A percentile compares a stretch with the other conserved stretches of the same genome.
Conservation (phyloP, 1,140 invertebrate genomes). For the Megathymus violae region DNA sequence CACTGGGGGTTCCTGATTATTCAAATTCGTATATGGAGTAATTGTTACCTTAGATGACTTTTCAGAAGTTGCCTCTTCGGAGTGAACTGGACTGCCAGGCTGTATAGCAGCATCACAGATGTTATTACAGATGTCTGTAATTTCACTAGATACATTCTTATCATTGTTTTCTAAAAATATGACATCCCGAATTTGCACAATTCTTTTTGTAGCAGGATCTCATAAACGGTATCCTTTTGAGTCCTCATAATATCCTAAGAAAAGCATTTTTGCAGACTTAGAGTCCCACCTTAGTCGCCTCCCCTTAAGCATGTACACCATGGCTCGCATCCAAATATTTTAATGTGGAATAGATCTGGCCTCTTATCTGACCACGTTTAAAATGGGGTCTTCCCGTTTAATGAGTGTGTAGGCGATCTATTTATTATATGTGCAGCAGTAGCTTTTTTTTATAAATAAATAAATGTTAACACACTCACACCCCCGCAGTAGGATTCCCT, state of each 20-base stretch:
- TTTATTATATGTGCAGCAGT: constrained; percentile 24
- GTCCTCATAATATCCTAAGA: constrained; percentile 31
- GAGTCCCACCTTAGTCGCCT: constrained; percentile 25
- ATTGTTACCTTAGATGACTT: background rate
- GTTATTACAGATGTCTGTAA: background rate
- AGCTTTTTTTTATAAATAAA: too few relatives aligned
- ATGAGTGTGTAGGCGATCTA: background rate
- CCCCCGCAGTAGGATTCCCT: too few relatives aligned
- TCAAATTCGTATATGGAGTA: background rate
- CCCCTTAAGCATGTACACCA: constrained; percentile 34
- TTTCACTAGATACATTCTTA: background rate
- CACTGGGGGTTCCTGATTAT: background rate
- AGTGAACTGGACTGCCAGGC: background rate
- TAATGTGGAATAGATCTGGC: constrained; percentile 31
- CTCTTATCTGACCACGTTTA: constrained; percentile 31
- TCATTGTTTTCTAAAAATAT: background rate
- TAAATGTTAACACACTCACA: too few relatives aligned
- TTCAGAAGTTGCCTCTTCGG: background rate
- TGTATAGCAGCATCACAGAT: background rate
- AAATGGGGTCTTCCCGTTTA: constrained; percentile 4
- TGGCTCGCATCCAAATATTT: constrained; percentile 32
- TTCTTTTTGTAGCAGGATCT: constrained; percentile 22
- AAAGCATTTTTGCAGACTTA: constrained; percentile 32
- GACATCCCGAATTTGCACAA: constrained; percentile 32
- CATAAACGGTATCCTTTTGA: constrained; percentile 38